Conservation (phyloP, 2,113 vertebrate genomes). For the Fregata magnificens region DNA sequence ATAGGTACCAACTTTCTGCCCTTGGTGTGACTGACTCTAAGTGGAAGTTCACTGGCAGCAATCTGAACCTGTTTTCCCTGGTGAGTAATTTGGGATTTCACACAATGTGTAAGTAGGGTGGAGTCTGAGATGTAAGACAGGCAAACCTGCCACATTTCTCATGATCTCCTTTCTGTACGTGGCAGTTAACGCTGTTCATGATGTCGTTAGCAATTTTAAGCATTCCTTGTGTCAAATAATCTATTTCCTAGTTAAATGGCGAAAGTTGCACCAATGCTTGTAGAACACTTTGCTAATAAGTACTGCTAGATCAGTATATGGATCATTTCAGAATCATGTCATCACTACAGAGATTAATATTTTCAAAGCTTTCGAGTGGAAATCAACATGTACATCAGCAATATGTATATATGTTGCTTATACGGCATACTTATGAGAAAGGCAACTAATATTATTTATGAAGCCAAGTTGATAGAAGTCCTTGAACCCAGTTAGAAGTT, state of each 20-base stretch:
- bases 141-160: not conserved
- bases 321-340: not conserved
- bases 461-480: not conserved
- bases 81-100: not conserved
- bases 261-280: not conserved
- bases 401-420: not conserved
- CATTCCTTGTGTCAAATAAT: not conserved
- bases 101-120: not conserved
- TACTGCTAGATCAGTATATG: not conserved
- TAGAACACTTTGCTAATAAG: not conserved
- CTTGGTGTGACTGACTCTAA: not conserved
- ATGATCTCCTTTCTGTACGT: not conserved
- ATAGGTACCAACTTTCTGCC: not conserved
- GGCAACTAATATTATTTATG: not conserved
- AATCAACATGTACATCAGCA: not conserved
- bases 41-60: not conserved
- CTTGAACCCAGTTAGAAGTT: not conserved
- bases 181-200: not conserved
- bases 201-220: not conserved
- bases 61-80: not conserved
- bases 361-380: not conserved
- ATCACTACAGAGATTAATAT: not conserved
- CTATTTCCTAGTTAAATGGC: not conserved
- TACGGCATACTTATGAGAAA: not conserved
- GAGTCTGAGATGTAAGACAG: not conserved